Base-by-base conservation (phyloP, 30 jellyfish, hydroid and myxozoan species). In the Aurelia aurita region DNA sequence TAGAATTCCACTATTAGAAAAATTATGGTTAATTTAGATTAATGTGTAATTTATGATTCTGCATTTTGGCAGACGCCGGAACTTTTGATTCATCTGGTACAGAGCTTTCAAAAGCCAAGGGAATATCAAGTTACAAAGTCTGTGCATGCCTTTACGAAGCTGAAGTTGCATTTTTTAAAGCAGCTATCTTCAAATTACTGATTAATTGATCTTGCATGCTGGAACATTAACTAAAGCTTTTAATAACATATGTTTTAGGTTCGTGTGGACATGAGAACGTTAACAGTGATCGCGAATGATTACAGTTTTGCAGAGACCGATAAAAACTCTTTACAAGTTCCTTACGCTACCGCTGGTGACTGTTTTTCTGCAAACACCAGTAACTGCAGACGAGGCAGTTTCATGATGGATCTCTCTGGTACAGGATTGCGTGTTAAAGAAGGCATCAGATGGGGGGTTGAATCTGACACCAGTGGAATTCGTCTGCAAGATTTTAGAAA, bases 271-370 rank as follows among this genome's bases (percentile, higher is more conserved):
- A 54, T 79, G 69, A 73, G 35, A 39, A 74, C 91, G 2, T 79
- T 92, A 67, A 74, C 90, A 18, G 66, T 92, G 22, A 71, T 87
- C 62, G 72, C 34, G 21, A 93, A 82, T 43, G 98, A 92, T 55
- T 87, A 39, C 82, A 74, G 86, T 16, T 92, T 79, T 71, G 97
- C 98, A 2, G 95, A 58, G 21, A 86, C 82, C 18, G 87, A 82
- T 15, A 19, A 45, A 39, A 23, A 47, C 27, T 97, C 97, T 2
- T 25, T 20, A 9, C 84, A 87, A 9, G 82, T 92, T 8, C 89
- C 98, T 3, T 92, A 64, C 65, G 98, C 82, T 22, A 74, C 98
- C 13, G 98, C 97, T 9, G 98, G 98, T n/a, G 98, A 92, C 66
- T 92, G 98, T 77, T 92, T 74, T 35, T 92, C 98, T 6, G 95